Conservation (phyloP, 2,888 invertebrate species). For the Tipula lateralis region DNA sequence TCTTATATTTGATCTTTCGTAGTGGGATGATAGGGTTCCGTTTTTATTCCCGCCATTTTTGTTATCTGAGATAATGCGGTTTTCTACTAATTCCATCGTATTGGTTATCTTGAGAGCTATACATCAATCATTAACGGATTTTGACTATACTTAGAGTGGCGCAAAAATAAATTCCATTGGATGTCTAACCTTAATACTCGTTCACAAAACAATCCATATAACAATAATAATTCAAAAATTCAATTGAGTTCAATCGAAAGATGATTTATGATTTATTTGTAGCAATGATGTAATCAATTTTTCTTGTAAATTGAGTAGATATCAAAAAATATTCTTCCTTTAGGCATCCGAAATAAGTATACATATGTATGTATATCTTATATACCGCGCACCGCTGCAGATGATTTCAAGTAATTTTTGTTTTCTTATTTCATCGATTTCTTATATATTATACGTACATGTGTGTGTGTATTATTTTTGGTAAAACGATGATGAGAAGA, state of each 20-base stretch:
- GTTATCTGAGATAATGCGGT: too few relatives aligned
- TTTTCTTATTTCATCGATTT: background rate
- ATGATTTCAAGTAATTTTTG: background rate
- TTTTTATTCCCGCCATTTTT: too few relatives aligned
- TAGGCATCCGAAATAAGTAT: background rate
- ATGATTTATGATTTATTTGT: background rate
- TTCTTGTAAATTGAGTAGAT: background rate
- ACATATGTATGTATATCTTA: background rate
- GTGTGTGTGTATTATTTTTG: background rate
- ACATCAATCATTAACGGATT: background rate
- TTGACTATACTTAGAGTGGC: background rate
- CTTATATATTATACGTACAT: background rate
- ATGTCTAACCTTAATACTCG: background rate
- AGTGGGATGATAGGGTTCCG: too few relatives aligned
- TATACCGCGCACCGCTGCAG: background rate
- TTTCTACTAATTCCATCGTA: too few relatives aligned
- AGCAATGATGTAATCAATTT: slow-evolving; percentile 24
- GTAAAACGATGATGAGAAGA: background rate
- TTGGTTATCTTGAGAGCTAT: too few relatives aligned
- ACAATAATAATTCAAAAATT: background rate
- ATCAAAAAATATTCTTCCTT: background rate
- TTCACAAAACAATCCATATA: background rate
- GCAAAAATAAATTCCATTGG: background rate
- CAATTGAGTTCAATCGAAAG: slow-evolving; percentile 11
- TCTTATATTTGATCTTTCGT: too few relatives aligned